phyloP scores from a whole-genome alignment of 2,888 invertebrate genomes.

The Melikaiella ostensackeni region DNA sequence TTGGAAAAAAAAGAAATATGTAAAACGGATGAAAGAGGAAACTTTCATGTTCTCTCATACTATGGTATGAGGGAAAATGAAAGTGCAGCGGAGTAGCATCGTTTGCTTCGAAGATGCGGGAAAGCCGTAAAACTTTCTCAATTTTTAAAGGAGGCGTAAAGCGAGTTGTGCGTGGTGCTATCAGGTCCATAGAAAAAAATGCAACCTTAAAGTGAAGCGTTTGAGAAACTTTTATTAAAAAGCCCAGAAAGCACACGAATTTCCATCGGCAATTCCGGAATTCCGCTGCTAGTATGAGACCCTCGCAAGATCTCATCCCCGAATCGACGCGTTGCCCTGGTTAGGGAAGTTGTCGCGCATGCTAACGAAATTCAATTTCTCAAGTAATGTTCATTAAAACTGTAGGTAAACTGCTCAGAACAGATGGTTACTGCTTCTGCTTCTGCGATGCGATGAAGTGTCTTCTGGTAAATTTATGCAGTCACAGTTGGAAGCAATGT shows the following conservation, averaged over 20 bases:
- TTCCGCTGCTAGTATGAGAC: constrained; percentile 48
- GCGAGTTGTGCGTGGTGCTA: constrained; percentile 51
- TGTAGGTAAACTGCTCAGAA: neutral
- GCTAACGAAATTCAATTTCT: constrained; percentile 5
- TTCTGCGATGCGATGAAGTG: neutral
- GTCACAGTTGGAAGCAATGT: constrained; percentile 11
- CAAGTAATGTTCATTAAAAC: constrained; percentile 23
- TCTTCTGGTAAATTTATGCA: neutral
- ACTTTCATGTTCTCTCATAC: too few relatives aligned
- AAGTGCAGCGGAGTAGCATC: constrained; percentile 40
- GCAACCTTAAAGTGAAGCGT: constrained; percentile 50
- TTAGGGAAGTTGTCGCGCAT: constrained; percentile 9
- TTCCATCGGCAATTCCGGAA: constrained; percentile 54
- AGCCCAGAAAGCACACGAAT: constrained; percentile 54
- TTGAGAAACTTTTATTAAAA: constrained; percentile 64
- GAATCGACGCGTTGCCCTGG: constrained; percentile 40
- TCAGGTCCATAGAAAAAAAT: constrained; percentile 9
- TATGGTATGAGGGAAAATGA: constrained; percentile 21
- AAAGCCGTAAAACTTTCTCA: constrained; percentile 56
- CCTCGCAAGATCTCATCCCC: constrained; percentile 37
- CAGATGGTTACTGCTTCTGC: constrained; percentile 15
- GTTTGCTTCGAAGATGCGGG: constrained; percentile 38
- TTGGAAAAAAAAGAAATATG: constrained; percentile 16
- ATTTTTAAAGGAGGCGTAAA: constrained; percentile 59
- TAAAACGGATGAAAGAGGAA: constrained; percentile 41